Evolutionary conservation across 2,113 vertebrate genomes (phyloP).

Genomic region (human (Homo sapiens)): GRCh38 chr11:114047501-114048000

Average conservation of each 20-base stretch:
- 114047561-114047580: too few relatives aligned
- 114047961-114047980: too few relatives aligned
- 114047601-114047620: too few relatives aligned
- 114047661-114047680: not conserved
- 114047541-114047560: too few relatives aligned
- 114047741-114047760: not conserved
- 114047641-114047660: not conserved
- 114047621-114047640: too few relatives aligned
- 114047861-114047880: not conserved
- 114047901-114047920: not conserved
- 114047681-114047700: not conserved
- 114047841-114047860: not conserved
- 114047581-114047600: too few relatives aligned
- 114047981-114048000: too few relatives aligned
- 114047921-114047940: too few relatives aligned
- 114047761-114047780: not conserved
- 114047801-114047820: not conserved
- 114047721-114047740: not conserved
- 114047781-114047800: fast-evolving
- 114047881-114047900: not conserved
- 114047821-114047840: not conserved
- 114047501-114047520: too few relatives aligned
- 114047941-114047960: too few relatives aligned
- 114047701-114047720: not conserved
- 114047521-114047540: too few relatives aligned